Evolutionary conservation across 1,140 invertebrate species (phyloP), one percentile per base, ranked within the genome.

Genomic region (Agraylea sexmaculata): DNA sequence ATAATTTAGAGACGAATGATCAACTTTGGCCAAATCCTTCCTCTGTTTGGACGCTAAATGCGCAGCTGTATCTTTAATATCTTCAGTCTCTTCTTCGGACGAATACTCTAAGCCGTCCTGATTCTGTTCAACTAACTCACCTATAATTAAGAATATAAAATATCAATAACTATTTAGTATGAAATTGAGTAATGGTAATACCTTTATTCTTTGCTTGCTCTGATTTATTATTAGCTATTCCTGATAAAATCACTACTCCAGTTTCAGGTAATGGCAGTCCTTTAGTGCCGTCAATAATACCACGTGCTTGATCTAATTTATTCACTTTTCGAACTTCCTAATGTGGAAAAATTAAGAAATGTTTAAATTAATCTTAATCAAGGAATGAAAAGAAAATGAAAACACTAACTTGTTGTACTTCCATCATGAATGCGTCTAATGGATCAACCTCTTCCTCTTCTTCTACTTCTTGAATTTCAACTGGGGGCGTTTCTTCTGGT

Each of bases 81-180:
- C 91, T 59, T 96, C 92, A 21, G 83, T 74, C 61, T 97, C 92
- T 63, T 97, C 92, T 68, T 96, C 91, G 16, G 89, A 94, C 0
- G 91, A 96, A 73, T 96, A 98, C 67, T 97, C 92, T 40, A 97
- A 66, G 13, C 87, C 90, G 66, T 97, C 93, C 66, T 93, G 86
- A 68, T 97, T 95, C 56, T 94, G 91, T 60, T 96, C 90, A 53
- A 98, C 95, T 1, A 97, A 61, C 68, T 98, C 93, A 38, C 93
- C 90, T 68, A 17, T 20, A 43, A 40, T 3, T 38, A n/a, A n/a
- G n/a, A n/a, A n/a, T n/a, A n/a, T n/a, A n/a, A n/a, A n/a, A n/a
- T n/a, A n/a, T n/a, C n/a, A n/a, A n/a, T n/a, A n/a, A n/a, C n/a
- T n/a, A 19, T 30, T 7, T 15, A 29, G n/a, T 15, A 16, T 6